Evolutionary conservation across 2,113 vertebrate genomes (phyloP), one percentile per base, ranked within the genome.

Genomic region (Telmatochromis bifrenatus): DNA sequence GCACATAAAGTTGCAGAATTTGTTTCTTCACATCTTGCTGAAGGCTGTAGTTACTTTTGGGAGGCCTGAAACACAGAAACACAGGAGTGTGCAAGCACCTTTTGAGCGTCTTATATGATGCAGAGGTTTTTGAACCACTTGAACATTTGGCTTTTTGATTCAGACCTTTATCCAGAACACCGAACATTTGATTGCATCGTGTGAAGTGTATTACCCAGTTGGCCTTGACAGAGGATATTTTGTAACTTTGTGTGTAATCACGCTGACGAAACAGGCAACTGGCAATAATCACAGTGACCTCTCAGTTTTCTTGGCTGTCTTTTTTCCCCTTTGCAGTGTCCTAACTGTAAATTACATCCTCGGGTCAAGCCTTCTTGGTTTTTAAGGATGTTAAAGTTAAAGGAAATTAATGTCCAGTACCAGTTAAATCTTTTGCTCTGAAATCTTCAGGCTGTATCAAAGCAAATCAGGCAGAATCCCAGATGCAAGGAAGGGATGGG

Each of bases 121-220:
- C 58, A 62, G 31, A 35, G 17, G 58, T 12, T 62, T 62, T 65
- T 65, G 31, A 65, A 65, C 31, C 17, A n/a, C 60, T 65, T 65
- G 0, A 65, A 65, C 60, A 12, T 65, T 7, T 65, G 2, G 9
- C 60, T n/a, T 65, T 65, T 65, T n/a, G 31, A 65, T 65, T 65
- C 31, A 65, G 60, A 65, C 17, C 60, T 65, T 65, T 35, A n/a
- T 12, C 31, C 60, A 62, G 58, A 0, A 35, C 58, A 35, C 9
- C 0, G 60, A 35, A n/a, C 9, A 35, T 62, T 62, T 35, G 31
- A 62, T 12, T 62, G 58, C 15, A 35, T 0, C 2, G 2, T 21
- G n/a, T 21, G 35, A 39, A 39, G n/a, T 39, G n/a, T 39, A 68
- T 68, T 8, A 2, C n/a, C 62, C n/a, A 68, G 2, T 8, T 68